Evolutionary conservation across 2,888 invertebrate genomes (phyloP).

Genomic region (Notodonta ziczac): DNA sequence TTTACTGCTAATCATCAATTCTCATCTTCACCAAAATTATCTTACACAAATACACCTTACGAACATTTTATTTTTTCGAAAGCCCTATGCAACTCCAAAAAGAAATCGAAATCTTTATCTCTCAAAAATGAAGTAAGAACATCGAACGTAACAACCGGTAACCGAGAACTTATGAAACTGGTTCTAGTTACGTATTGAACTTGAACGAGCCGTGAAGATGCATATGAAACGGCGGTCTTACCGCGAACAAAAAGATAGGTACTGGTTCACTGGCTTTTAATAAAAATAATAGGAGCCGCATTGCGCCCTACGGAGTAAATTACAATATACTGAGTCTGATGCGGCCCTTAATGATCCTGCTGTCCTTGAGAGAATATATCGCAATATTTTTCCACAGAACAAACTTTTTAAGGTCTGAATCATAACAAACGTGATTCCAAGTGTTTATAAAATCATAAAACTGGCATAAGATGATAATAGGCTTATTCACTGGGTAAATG

Average conservation of each 20-base stretch:
- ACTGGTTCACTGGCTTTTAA: background rate
- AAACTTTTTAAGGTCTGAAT: background rate
- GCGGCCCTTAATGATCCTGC: background rate
- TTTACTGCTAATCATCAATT: background rate
- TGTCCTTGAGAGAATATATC: too few species aligned
- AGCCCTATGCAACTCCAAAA: conserved; percentile 20
- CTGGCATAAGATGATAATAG: background rate
- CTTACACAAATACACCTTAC: background rate
- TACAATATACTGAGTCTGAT: too few species aligned
- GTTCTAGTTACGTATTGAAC: conserved; percentile 67
- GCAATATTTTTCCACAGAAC: too few species aligned
- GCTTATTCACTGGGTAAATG: background rate
- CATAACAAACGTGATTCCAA: background rate
- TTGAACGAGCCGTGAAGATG: conserved; percentile 52
- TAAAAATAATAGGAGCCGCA: background rate
- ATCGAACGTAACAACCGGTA: conserved; percentile 62
- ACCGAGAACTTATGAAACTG: conserved; percentile 65
- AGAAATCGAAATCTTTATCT: conserved; percentile 46
- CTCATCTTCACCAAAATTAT: background rate
- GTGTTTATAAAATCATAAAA: background rate
- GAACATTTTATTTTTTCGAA: conserved; percentile 4
- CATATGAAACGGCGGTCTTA: conserved; percentile 32
- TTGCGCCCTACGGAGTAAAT: background rate
- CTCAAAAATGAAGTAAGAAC: conserved; percentile 65
- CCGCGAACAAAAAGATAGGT: conserved; percentile 28